Conservation (phyloP, 2,888 invertebrate species). For the Mongoloraphidia duomilia region DNA sequence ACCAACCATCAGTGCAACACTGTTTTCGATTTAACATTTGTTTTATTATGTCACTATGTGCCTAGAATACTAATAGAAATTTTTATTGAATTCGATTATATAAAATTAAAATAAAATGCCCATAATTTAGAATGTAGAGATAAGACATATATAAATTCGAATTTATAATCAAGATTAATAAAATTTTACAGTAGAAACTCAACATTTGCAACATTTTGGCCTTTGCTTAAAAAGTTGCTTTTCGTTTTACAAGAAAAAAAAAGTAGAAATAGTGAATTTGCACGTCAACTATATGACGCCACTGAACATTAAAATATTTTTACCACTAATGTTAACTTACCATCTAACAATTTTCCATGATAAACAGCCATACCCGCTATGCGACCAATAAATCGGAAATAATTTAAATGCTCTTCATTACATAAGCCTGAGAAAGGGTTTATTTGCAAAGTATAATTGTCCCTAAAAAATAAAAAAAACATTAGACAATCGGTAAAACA, state of each 20-base stretch:
- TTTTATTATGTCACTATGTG: too few relatives aligned
- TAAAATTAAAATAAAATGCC: too few relatives aligned
- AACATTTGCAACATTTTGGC: too few relatives aligned
- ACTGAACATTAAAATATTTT: neutral
- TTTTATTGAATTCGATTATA: too few relatives aligned
- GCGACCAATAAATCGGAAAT: slow-evolving; percentile 96
- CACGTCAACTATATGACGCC: neutral
- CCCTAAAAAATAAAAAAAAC: slow-evolving; percentile 37
- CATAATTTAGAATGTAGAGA: too few relatives aligned
- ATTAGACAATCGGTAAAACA: neutral
- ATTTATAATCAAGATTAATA: too few relatives aligned
- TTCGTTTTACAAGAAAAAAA: neutral
- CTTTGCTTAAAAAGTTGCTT: neutral
- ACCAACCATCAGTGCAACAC: too few relatives aligned
- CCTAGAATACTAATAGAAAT: too few relatives aligned
- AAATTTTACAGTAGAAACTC: neutral
- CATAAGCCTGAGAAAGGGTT: slow-evolving; percentile 96
- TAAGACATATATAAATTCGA: too few relatives aligned
- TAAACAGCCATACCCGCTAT: slow-evolving; percentile 99
- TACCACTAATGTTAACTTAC: slow-evolving; percentile 33
- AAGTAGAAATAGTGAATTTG: too few relatives aligned
- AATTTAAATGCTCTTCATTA: slow-evolving; percentile 94
- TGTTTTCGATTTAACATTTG: too few relatives aligned
- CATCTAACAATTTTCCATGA: slow-evolving; percentile 94
- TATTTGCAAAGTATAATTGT: slow-evolving; percentile 97